Evolutionary conservation across 2,888 invertebrate genomes (phyloP).

Genomic region (Corythucha ciliata): DNA sequence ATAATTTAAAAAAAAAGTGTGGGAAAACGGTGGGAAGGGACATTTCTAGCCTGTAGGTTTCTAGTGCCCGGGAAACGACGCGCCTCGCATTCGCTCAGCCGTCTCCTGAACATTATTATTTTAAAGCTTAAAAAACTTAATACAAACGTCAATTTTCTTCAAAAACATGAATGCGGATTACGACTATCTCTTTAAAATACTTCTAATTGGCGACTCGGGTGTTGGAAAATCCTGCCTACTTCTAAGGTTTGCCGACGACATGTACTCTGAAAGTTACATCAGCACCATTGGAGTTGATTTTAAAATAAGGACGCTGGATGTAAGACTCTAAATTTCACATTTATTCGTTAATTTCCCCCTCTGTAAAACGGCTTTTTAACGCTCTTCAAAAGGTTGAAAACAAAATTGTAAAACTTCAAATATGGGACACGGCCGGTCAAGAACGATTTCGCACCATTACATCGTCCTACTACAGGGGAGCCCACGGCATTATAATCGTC

Average conservation of each 20-base stretch:
- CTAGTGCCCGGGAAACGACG: too few species aligned
- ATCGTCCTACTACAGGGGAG: conserved; percentile 28
- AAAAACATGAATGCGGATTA: conserved; percentile 15
- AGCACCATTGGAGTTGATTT: conserved; percentile 29
- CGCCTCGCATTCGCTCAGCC: too few species aligned
- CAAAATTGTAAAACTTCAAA: conserved; percentile 27
- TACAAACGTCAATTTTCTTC: too few species aligned
- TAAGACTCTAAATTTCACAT: background rate
- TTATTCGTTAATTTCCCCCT: background rate
- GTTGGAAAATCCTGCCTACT: conserved; percentile 29
- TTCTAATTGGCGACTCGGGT: conserved; percentile 28
- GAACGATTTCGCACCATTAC: conserved; percentile 28
- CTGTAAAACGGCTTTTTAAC: background rate
- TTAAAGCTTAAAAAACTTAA: too few species aligned
- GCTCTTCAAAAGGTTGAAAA: conserved; percentile 17
- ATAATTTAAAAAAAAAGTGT: too few species aligned
- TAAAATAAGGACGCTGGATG: conserved; percentile 24
- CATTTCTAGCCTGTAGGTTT: too few species aligned
- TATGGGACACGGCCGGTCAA: conserved; percentile 29
- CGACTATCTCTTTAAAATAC: conserved; percentile 20
- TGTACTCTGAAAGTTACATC: conserved; percentile 24
- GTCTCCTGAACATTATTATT: too few species aligned
- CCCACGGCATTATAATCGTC: conserved; percentile 27
- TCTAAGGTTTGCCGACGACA: conserved; percentile 28
- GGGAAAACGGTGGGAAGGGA: too few species aligned